Conservation (phyloP, 2,888 invertebrate species). For the Erebia epiphron region DNA sequence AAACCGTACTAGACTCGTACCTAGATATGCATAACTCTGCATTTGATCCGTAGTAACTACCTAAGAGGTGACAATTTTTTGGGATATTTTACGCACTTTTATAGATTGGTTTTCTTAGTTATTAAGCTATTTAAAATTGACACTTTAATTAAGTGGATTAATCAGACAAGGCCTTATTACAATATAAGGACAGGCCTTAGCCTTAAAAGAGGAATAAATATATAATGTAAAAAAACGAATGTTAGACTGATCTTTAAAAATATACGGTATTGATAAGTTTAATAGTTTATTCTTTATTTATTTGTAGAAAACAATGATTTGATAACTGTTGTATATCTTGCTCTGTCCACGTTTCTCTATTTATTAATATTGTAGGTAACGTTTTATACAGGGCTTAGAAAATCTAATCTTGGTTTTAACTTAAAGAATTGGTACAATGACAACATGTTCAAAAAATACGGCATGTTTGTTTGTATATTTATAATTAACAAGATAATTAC, state of each 20-base stretch:
- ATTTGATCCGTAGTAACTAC: conserved; percentile 2
- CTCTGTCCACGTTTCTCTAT: conserved; percentile 73
- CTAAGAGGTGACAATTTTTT: conserved; percentile 28
- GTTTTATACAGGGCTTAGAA: conserved; percentile 68
- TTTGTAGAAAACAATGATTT: conserved; percentile 54
- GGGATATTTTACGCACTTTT: conserved; percentile 38
- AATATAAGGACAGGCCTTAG: conserved; percentile 53
- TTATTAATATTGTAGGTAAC: conserved; percentile 57
- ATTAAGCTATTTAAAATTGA: conserved; percentile 33
- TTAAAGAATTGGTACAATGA: conserved; percentile 46
- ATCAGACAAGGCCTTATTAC: conserved; percentile 42
- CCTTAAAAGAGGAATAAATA: conserved; percentile 61
- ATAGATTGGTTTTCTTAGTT: conserved; percentile 35
- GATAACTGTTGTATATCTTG: conserved; percentile 55
- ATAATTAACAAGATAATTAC: background rate
- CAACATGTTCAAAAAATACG: conserved; percentile 46
- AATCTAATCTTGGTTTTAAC: conserved; percentile 53
- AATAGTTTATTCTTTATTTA: conserved; percentile 62
- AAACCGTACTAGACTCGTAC: background rate
- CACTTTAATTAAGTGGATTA: conserved; percentile 36
- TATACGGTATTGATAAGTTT: conserved; percentile 75
- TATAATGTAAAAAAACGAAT: conserved; percentile 76
- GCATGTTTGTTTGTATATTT: conserved; percentile 7
- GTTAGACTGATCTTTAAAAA: conserved; percentile 82
- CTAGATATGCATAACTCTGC: background rate